Evolutionary conservation across 2,888 invertebrate species (phyloP).

Genomic region (Thelaira solivaga): DNA sequence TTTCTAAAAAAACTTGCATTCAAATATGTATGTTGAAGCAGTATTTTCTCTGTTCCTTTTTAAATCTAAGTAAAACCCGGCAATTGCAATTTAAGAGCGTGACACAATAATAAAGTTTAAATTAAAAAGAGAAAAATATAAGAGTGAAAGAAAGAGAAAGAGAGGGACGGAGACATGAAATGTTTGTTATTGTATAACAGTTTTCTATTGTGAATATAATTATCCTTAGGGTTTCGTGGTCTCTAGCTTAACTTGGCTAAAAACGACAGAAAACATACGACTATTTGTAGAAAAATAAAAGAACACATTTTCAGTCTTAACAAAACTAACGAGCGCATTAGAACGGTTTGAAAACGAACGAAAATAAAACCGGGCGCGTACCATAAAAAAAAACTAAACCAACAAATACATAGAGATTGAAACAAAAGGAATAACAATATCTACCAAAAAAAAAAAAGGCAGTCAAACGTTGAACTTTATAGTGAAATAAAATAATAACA

Average conservation of each 20-base stretch:
- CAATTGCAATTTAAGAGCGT: constrained; percentile 12
- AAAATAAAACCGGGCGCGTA: constrained; percentile 55
- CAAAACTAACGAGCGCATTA: constrained; percentile 55
- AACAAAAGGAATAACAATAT: too few species aligned
- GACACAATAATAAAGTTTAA: background rate
- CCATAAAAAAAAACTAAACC: background rate
- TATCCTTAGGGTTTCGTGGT: constrained; percentile 36
- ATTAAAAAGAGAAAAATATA: background rate
- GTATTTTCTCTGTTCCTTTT: background rate
- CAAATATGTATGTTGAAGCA: constrained; percentile 4
- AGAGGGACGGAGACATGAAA: background rate
- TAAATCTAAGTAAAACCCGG: constrained; percentile 6
- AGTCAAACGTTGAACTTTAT: constrained; percentile 27
- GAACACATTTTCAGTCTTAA: constrained; percentile 52
- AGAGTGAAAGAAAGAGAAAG: background rate
- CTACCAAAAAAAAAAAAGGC: background rate
- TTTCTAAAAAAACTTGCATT: background rate
- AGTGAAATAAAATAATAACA: background rate
- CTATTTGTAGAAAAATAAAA: constrained; percentile 28
- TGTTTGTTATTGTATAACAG: constrained; percentile 45
- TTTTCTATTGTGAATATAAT: constrained; percentile 22
- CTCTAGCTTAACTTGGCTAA: constrained; percentile 26
- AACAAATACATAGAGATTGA: background rate
- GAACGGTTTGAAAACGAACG: constrained; percentile 34
- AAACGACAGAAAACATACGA: constrained; percentile 28